phyloP scores from a whole-genome alignment of 2,888 invertebrate genomes.

The Rotaria sp. region DNA sequence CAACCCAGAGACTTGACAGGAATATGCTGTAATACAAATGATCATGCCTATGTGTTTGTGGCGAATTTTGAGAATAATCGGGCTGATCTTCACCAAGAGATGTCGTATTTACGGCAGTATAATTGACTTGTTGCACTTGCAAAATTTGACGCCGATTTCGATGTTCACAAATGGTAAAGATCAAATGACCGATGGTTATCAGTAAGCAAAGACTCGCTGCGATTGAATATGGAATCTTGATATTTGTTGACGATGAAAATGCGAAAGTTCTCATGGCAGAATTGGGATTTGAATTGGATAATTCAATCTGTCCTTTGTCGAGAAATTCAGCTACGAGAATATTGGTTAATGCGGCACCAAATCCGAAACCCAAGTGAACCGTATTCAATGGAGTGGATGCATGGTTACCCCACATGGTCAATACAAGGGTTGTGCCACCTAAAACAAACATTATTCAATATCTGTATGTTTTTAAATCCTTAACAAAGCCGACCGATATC shows the following conservation, averaged over 20 bases:
- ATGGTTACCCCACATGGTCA: conserved; percentile 46
- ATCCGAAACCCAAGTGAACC: conserved; percentile 46
- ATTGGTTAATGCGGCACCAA: conserved; percentile 46
- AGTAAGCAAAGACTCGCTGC: background rate
- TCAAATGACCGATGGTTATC: background rate
- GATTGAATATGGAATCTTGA: background rate
- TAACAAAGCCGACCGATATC: background rate
- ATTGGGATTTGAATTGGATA: no score
- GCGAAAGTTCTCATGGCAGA: no score
- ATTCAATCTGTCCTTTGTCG: no score
- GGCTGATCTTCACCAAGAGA: background rate
- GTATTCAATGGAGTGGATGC: conserved; percentile 45
- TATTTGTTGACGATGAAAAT: background rate
- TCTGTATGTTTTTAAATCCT: background rate
- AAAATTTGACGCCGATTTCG: background rate
- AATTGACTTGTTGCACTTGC: background rate
- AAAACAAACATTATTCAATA: background rate
- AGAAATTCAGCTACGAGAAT: no score
- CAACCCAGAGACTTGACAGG: background rate
- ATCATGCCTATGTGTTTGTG: background rate
- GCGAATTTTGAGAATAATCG: background rate
- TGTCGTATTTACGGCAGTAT: background rate
- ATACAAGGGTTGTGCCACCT: conserved; percentile 46
- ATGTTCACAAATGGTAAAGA: background rate
- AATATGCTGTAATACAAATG: background rate